phyloP scores from a whole-genome alignment of 92 coral and sea anemone species.

The Pocillopora meandrina region DNA sequence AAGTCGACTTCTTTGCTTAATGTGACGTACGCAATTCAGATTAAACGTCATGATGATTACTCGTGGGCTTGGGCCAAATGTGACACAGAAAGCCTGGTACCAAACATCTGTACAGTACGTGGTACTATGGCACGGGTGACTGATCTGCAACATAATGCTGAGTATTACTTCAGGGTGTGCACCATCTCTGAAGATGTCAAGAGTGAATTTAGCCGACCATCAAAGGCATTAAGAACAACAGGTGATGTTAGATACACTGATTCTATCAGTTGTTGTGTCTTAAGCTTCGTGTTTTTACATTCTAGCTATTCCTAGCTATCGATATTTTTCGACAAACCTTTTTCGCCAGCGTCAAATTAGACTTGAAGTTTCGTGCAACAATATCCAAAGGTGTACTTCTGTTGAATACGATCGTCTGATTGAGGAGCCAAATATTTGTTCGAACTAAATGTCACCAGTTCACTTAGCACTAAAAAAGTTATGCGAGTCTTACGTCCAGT shows the following conservation, averaged over 20 bases:
- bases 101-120: background rate
- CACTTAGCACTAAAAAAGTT: too few relatives aligned
- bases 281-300: background rate
- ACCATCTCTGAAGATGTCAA: background rate
- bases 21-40: background rate
- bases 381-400: too few relatives aligned
- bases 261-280: background rate
- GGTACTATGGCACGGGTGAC: conserved; percentile 1
- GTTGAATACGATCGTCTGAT: too few relatives aligned
- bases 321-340: too few relatives aligned
- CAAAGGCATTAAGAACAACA: conserved; percentile 14
- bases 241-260: conserved; percentile 7
- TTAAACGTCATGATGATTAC: background rate
- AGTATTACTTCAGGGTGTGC: conserved; percentile 20
- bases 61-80: conserved; percentile 5
- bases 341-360: too few relatives aligned
- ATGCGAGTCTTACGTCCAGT: too few relatives aligned
- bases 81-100: background rate
- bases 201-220: conserved; percentile 12
- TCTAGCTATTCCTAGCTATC: too few relatives aligned
- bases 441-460: too few relatives aligned
- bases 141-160: conserved; percentile 12
- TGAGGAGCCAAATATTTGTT: too few relatives aligned
- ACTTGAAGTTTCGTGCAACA: too few relatives aligned
- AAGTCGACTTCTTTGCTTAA: background rate